Base-by-base conservation (phyloP, 1,140 invertebrate genomes). In the Trichonephila clavata region DNA sequence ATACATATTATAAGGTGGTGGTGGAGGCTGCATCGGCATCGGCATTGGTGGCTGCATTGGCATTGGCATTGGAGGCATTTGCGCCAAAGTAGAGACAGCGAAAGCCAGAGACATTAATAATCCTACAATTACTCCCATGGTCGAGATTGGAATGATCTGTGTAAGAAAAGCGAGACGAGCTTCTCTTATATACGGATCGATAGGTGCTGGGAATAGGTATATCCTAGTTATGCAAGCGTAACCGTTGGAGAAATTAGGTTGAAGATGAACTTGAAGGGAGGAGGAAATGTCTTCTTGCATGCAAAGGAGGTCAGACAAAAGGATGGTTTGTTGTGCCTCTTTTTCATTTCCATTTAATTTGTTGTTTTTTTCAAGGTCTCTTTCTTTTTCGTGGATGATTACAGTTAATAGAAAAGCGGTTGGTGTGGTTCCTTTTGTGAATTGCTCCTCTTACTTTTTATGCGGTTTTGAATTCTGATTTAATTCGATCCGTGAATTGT, bases 1-100 rank as follows among this genome's bases (percentile, higher is more conserved):
- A 20, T 94, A 94, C 80, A 94, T 24, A 20, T 94, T 94, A 14
- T 94, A 94, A 24, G 92, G 92, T 27, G 92, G 89, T 39, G 91
- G 89, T 39, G 91, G 91, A 20, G 91, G 81, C n/a, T 90, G 89
- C 21, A 80, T 80, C 20, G 80, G 90, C 24, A 77, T 39, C 4
- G 68, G 89, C 10, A n/a, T 20, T 4, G 14, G 59, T 0, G 68
- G 68, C 21, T 21, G 93, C 92, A 93, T 91, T 6, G 61, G 80
- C n/a, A n/a, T n/a, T n/a, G n/a, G 80, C 43, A 32, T 27, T 32
- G 90, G 90, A 4, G 81, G 80, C 81, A 92, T 86, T 8, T 80
- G 84, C 18, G 21, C 83, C 86, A 24, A 68, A 8, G 86, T 83
- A 1, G 57, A 14, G n/a, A 43, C 32, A 24, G 63, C 77, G 6